A percentile compares a stretch with the other conserved stretches of the same genome.
Conservation (phyloP, 2,888 invertebrate species). For the Brenthis daphne region DNA sequence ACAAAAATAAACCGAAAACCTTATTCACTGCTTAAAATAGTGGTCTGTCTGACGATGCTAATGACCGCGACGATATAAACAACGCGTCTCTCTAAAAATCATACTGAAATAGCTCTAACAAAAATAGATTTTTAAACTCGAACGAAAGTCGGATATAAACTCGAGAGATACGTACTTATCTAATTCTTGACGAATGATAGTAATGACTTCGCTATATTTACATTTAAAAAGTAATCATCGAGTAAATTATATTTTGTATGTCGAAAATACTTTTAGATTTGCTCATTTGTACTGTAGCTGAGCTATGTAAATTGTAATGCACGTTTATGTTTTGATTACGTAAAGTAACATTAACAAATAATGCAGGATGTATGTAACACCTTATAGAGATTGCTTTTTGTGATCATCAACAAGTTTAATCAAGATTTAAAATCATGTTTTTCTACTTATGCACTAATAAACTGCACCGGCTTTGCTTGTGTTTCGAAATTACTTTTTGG, state of each 20-base stretch:
- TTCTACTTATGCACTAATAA: not conserved
- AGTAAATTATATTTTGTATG: not conserved
- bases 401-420: slow-evolving; percentile 2
- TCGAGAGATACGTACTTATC: not conserved
- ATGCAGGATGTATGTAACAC: slow-evolving; percentile 16
- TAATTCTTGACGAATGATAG: not conserved
- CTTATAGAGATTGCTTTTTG: slow-evolving; percentile 3
- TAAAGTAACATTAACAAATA: slow-evolving; percentile 12
- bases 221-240: not conserved
- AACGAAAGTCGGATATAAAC: slow-evolving; percentile 15
- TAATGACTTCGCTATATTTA: not conserved
- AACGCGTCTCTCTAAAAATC: slow-evolving; percentile 43
- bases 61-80: slow-evolving; percentile 57
- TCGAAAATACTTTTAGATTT: slow-evolving; percentile 4
- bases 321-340: slow-evolving; percentile 10
- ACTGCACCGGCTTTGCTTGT: not conserved
- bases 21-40: slow-evolving; percentile 23
- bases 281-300: slow-evolving; percentile 10
- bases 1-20: slow-evolving; percentile 16
- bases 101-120: slow-evolving; percentile 51
- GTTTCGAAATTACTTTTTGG: no score
- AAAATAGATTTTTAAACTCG: slow-evolving; percentile 42
- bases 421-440: not conserved
- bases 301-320: not conserved
- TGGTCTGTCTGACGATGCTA: slow-evolving; percentile 45